These are phyloP conservation scores for Dyspetes luteomarginatus DNA, from an alignment of 2,888 invertebrate species.

Conservation along the genomic window DNA sequence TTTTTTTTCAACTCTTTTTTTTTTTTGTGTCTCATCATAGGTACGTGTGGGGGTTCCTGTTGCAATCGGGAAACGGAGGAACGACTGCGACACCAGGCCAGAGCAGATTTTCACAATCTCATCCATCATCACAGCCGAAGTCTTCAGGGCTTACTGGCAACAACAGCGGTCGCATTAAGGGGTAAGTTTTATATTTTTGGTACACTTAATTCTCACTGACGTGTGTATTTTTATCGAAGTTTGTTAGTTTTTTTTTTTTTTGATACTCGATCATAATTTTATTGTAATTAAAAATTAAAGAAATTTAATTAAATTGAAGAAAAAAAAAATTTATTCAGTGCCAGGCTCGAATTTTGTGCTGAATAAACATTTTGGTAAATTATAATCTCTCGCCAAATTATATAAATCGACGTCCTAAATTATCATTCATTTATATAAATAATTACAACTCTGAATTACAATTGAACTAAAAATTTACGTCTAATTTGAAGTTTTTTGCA, in stretches of 20 bases:
- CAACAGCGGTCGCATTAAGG: slow-evolving; percentile 90
- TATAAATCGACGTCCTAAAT: too few relatives aligned
- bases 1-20: slow-evolving; percentile 22
- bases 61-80: slow-evolving; percentile 88
- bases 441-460: too few relatives aligned
- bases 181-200: slow-evolving; percentile 85
- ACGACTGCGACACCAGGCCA: slow-evolving; percentile 86
- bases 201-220: neutral
- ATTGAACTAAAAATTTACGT: too few relatives aligned
- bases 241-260: too few relatives aligned
- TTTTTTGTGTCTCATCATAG: slow-evolving; percentile 80
- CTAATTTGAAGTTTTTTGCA: too few relatives aligned
- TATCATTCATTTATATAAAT: too few relatives aligned
- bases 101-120: slow-evolving; percentile 88
- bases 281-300: too few relatives aligned
- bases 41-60: slow-evolving; percentile 87
- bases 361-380: too few relatives aligned
- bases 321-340: too few relatives aligned
- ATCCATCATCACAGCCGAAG: slow-evolving; percentile 89
- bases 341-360: too few relatives aligned
- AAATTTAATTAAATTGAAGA: neutral
- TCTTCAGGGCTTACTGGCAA: slow-evolving; percentile 90
- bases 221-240: neutral
- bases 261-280: too few relatives aligned
- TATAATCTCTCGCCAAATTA: too few relatives aligned